These are phyloP conservation scores for Tachysurus fulvidraco DNA, from an alignment of 2,113 vertebrate genomes.

Conservation along the genomic window DNA sequence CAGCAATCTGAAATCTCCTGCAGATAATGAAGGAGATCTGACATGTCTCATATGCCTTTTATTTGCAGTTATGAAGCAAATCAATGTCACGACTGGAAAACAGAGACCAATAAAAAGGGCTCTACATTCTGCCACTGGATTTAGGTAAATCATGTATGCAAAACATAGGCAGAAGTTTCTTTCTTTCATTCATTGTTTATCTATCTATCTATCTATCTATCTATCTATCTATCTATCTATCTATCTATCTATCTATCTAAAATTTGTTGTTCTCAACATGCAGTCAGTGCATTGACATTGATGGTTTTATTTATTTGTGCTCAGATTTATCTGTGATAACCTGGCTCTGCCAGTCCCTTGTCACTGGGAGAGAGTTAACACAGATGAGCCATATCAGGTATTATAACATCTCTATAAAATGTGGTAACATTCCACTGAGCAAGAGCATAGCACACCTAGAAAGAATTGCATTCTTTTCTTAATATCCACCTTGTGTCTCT, in stretches of 20 bases:
- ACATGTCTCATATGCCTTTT: neutral
- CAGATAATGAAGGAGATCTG: neutral
- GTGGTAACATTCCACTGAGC: neutral
- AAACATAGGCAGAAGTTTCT: neutral
- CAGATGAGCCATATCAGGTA: constrained; percentile 90
- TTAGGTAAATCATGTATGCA: constrained; percentile 77
- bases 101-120: constrained; percentile 90
- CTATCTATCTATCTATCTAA: neutral
- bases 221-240: neutral
- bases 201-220: neutral
- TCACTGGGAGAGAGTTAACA: constrained; percentile 93
- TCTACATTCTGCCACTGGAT: constrained; percentile 87
- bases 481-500: neutral
- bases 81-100: constrained; percentile 88
- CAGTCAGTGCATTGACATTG: neutral
- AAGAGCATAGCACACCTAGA: neutral
- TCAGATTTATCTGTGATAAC: constrained; percentile 93
- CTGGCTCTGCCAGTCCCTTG: constrained; percentile 87
- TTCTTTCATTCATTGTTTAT: neutral
- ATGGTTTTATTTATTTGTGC: constrained; percentile 7
- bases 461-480: neutral
- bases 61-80: constrained; percentile 82
- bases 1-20: neutral
- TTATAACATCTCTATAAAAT: neutral
- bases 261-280: neutral